These are phyloP conservation scores for Litoditis marina DNA, from an alignment of 2,888 invertebrate genomes.

Conservation along the genomic window DNA sequence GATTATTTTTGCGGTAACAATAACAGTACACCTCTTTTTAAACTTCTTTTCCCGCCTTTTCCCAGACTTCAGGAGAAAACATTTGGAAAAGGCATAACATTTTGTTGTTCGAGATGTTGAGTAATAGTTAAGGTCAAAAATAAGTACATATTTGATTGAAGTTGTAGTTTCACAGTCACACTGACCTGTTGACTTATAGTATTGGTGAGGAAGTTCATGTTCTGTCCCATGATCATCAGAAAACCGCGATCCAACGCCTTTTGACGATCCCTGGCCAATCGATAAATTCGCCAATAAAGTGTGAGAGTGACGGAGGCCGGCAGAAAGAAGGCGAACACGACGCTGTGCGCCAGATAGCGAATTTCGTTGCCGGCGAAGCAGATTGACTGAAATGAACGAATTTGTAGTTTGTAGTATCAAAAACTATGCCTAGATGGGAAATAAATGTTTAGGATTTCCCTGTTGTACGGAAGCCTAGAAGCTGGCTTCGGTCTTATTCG, in stretches of 20 bases:
- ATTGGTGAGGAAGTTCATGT: slow-evolving; percentile 62
- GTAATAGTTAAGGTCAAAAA: background rate
- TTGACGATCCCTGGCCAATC: slow-evolving; percentile 57
- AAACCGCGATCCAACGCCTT: slow-evolving; percentile 59
- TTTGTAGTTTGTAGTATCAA: too few relatives aligned
- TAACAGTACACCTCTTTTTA: background rate
- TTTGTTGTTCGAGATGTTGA: too few relatives aligned
- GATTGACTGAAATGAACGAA: slow-evolving; percentile 45
- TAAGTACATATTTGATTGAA: background rate
- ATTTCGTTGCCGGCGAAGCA: slow-evolving; percentile 61
- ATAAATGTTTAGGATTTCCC: too few relatives aligned
- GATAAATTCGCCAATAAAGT: slow-evolving; percentile 61
- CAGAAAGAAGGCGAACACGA: slow-evolving; percentile 62
- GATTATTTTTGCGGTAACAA: slow-evolving; percentile 1
- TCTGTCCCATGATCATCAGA: slow-evolving; percentile 60
- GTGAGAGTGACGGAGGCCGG: slow-evolving; percentile 61
- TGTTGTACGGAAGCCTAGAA: too few relatives aligned
- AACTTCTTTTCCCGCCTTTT: background rate
- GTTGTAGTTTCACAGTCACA: slow-evolving; percentile 4
- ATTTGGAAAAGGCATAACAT: background rate
- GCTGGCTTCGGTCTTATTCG: too few relatives aligned
- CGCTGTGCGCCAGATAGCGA: slow-evolving; percentile 60
- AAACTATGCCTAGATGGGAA: too few relatives aligned
- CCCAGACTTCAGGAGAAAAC: too few relatives aligned
- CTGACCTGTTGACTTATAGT: slow-evolving; percentile 54